Evolutionary conservation across 1,140 invertebrate species (phyloP).

Genomic region (Homarus americanus): DNA sequence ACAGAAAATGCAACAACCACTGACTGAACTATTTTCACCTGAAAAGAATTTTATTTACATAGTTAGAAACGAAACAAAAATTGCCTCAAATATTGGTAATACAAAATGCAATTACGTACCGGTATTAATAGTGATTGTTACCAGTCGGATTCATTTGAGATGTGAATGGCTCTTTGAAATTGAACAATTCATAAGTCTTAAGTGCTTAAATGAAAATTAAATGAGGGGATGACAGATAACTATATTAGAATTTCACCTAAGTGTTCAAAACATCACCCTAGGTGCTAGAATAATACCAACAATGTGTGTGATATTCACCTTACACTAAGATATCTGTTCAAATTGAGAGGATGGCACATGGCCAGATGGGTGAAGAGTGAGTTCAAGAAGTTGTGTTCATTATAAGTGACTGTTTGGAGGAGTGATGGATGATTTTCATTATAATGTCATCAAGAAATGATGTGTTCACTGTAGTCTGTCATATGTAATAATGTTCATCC

Average conservation of each 20-base stretch:
- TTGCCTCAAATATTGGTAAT: no score
- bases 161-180: neutral
- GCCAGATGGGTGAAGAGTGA: neutral
- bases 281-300: neutral
- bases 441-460: neutral
- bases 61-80: no score
- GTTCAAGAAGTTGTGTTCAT: neutral
- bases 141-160: neutral
- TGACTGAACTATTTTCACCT: neutral
- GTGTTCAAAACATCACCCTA: neutral
- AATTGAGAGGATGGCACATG: neutral
- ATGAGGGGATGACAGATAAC: neutral
- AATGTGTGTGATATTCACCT: neutral
- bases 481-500: neutral
- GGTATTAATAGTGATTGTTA: no score
- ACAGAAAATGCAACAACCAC: neutral
- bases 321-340: neutral
- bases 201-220: neutral
- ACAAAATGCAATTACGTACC: no score
- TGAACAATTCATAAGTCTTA: neutral
- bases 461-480: conserved; percentile 3
- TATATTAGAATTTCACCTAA: neutral
- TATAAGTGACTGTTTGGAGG: neutral
- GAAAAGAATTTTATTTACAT: neutral
- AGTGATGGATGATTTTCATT: neutral